Base-by-base conservation (phyloP, 2,888 invertebrate genomes). In the Caenorhabditis drosophilae region DNA sequence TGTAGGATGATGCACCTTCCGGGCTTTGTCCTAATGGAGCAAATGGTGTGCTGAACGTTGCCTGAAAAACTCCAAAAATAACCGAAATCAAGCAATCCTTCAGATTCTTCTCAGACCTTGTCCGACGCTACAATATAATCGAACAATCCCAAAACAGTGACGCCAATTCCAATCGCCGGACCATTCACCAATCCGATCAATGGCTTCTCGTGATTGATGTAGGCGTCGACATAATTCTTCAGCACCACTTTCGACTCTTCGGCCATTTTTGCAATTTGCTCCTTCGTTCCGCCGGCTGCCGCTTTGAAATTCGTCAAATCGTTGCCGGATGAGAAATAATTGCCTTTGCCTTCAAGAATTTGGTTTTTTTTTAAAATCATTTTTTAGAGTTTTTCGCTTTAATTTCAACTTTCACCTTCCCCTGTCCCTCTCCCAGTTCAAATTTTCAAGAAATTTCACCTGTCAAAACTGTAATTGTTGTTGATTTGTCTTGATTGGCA, bases 61-160 rank as follows among this genome's bases (percentile, higher is more conserved):
- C 91, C 91, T 92, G 75, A 18, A 77, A 50, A 42, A 20, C 38
- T 15, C 0, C 2, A 11, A 38, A 3, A 51, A 54, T 15, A 4
- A 11, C 12, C 25, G 18, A 16, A 20, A 40, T 2, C 23, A 1
- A 31, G 15, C 6, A 15, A 23, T 1, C 22, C 44, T n/a, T n/a
- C 31, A 6, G 12, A 31, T 9, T 9, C n/a, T 15, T 15, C 40
- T 15, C 20, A 26, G 12, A 66, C 79, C 84, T 87, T 89, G 75
- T 93, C 91, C n/a, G 90, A 88, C 52, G 92, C 91, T 87, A 92
- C 92, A 7, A 93, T 90, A 57, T 91, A 87, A 87, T 97, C 96
- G 86, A 90, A 93, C 1, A 96, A 86, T 0, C 90, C 90, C 49
- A 92, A 86, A 11, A 90, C 89, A 0, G 96, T 96, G 2, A 90